These are phyloP conservation scores for Drosophila robusta DNA, from an alignment of 2,888 invertebrate species.

Conservation along the genomic window DNA sequence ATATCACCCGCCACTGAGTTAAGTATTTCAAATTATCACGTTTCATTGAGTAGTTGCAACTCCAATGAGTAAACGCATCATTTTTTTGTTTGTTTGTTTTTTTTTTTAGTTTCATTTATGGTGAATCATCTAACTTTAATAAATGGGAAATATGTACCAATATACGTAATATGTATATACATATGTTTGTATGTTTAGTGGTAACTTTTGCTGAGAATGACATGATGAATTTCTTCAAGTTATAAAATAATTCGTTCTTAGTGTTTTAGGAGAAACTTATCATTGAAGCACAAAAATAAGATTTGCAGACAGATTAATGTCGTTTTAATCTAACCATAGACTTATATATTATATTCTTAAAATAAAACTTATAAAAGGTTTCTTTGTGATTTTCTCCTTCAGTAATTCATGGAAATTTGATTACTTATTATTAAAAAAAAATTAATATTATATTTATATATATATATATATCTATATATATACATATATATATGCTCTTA, in stretches of 20 bases:
- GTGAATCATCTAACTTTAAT: conserved; percentile 77
- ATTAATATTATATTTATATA: conserved; percentile 49
- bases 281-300: conserved; percentile 76
- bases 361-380: conserved; percentile 78
- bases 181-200: conserved; percentile 56
- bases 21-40: conserved; percentile 78
- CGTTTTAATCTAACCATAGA: conserved; percentile 74
- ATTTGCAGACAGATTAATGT: conserved; percentile 68
- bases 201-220: conserved; percentile 51
- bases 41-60: conserved; percentile 63
- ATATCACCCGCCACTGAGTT: conserved; percentile 79
- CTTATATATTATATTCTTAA: conserved; percentile 66
- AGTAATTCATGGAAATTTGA: conserved; percentile 79
- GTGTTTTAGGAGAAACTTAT: conserved; percentile 71
- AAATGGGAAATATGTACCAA: conserved; percentile 65
- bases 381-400: conserved; percentile 79
- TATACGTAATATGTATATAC: conserved; percentile 57
- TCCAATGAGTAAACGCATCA: conserved; percentile 70
- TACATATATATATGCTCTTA: conserved; percentile 25
- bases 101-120: conserved; percentile 55
- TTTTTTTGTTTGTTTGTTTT: conserved; percentile 15
- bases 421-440: conserved; percentile 73
- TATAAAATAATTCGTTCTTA: conserved; percentile 60
- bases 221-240: conserved; percentile 43
- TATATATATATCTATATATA: conserved; percentile 28